Evolutionary conservation across 2,888 invertebrate genomes (phyloP).

Genomic region (Tetramorium bicarinatum): DNA sequence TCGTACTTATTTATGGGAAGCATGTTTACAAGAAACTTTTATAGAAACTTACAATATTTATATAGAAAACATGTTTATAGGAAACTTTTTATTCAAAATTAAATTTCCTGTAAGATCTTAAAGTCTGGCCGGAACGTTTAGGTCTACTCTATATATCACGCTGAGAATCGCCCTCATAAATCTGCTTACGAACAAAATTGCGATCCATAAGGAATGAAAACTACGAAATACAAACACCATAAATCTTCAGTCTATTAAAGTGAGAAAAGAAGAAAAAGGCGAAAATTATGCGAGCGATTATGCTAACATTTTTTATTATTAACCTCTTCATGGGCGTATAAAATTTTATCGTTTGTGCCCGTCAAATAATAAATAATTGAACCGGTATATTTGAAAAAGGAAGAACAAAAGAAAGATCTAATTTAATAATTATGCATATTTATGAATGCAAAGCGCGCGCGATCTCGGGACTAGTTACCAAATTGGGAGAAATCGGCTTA

Average conservation of each 20-base stretch:
- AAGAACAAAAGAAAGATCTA: neutral
- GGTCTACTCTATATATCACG: conserved; percentile 18
- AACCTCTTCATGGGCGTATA: neutral
- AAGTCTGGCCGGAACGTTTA: too few relatives aligned
- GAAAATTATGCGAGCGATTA: neutral
- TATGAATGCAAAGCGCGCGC: neutral
- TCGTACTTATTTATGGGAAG: neutral
- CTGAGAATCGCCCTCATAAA: conserved; percentile 31
- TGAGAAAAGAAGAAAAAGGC: neutral
- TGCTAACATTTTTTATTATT: neutral
- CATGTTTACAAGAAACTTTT: neutral
- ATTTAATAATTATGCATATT: conserved; percentile 40
- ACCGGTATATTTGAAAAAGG: neutral
- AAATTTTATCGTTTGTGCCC: too few relatives aligned
- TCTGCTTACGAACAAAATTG: conserved; percentile 11
- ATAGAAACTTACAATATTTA: too few relatives aligned
- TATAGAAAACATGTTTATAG: too few relatives aligned
- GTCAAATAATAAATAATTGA: conserved; percentile 24
- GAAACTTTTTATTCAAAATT: too few relatives aligned
- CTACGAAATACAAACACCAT: conserved; percentile 28
- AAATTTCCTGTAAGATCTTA: too few relatives aligned
- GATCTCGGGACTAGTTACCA: neutral
- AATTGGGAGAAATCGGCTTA: conserved; percentile 25
- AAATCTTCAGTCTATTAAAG: conserved; percentile 22
- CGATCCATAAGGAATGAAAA: conserved; percentile 4